A percentile compares a stretch with the other conserved stretches of the same genome.
Conservation (phyloP, 92 coral and sea anemone species). For the Micromussa lordhowensis region DNA sequence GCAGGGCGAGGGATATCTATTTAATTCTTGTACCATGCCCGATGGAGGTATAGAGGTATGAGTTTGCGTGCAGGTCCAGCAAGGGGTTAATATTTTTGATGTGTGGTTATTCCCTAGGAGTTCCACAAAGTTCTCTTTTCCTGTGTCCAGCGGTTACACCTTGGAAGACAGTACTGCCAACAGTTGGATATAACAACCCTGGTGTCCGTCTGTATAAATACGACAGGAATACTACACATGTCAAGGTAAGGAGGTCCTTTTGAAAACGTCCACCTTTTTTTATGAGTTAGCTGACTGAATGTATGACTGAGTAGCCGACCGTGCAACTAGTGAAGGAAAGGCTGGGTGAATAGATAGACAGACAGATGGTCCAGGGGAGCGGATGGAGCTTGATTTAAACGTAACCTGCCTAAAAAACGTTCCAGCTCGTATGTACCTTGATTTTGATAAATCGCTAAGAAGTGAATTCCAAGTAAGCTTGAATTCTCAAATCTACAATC, state of each 20-base stretch:
- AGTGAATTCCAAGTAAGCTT: not conserved
- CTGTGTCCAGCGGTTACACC: constrained; percentile 73
- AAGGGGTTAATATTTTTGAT: no score
- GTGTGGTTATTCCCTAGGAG: constrained; percentile 13
- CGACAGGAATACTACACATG: constrained; percentile 28
- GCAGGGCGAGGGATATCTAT: no score
- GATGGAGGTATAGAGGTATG: no score
- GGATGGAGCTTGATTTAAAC: not conserved
- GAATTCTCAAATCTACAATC: no score
- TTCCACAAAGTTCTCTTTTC: constrained; percentile 65
- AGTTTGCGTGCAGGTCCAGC: no score
- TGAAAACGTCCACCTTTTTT: not conserved
- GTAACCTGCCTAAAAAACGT: not conserved
- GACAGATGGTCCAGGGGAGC: not conserved
- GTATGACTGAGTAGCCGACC: not conserved
- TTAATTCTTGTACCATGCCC: no score
- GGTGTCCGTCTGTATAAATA: constrained; percentile 65
- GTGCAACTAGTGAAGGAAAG: not conserved
- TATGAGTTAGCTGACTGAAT: not conserved
- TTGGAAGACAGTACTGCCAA: constrained; percentile 67
- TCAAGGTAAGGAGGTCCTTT: constrained; percentile 19
- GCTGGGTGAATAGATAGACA: no score
- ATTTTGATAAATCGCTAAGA: not conserved
- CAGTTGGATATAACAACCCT: constrained; percentile 70
- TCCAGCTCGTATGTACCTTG: not conserved